Evolutionary conservation across 2,797 vertebrate species (phyloP).

Genomic region (Poeciliopsis turneri): DNA sequence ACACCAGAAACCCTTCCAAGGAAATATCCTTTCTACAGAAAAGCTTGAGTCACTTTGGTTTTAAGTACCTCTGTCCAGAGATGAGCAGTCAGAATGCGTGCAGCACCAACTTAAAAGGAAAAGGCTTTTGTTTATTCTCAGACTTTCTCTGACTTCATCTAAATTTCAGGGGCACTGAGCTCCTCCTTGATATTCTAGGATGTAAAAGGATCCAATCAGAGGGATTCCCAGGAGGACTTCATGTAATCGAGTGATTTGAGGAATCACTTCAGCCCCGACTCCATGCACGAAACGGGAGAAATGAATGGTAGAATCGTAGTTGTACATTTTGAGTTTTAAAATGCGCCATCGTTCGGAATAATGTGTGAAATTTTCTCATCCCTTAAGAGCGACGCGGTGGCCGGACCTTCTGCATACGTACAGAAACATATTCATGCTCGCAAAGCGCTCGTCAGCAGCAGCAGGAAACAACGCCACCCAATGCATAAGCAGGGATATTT

Average conservation of each 20-base stretch:
- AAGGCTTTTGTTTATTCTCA: background rate
- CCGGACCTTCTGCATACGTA: background rate
- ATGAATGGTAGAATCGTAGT: background rate
- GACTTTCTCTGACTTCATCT: background rate
- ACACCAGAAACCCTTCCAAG: background rate
- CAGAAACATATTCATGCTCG: background rate
- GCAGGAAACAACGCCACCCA: slow-evolving; percentile 69
- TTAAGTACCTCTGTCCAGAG: background rate
- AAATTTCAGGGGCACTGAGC: background rate
- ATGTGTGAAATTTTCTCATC: background rate
- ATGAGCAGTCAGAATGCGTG: background rate
- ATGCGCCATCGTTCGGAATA: background rate
- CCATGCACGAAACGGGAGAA: background rate
- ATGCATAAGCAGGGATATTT: slow-evolving; percentile 83
- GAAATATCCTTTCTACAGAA: background rate
- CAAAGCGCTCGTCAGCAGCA: slow-evolving; percentile 16
- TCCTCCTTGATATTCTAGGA: background rate
- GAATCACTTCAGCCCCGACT: background rate
- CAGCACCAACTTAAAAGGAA: background rate
- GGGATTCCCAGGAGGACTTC: background rate
- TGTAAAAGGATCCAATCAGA: slow-evolving; percentile 3
- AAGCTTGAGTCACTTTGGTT: background rate
- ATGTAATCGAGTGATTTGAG: background rate
- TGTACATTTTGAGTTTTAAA: background rate
- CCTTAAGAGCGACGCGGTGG: background rate